Evolutionary conservation across 2,888 invertebrate genomes (phyloP).

Genomic region (Morpho helenor): DNA sequence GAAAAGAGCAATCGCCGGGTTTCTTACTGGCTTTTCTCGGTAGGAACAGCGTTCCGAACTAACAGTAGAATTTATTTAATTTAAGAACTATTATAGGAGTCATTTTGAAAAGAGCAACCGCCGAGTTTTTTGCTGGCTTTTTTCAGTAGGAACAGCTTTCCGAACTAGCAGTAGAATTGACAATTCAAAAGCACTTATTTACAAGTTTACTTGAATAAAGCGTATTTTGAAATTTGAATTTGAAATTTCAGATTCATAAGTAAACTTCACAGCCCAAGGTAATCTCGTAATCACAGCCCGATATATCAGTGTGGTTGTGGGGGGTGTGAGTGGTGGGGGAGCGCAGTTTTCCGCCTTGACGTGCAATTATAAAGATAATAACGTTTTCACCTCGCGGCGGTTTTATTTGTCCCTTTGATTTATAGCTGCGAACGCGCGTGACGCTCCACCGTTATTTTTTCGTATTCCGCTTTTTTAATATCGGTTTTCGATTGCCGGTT

Average conservation of each 20-base stretch:
- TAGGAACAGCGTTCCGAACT: too few relatives aligned
- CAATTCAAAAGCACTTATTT: too few relatives aligned
- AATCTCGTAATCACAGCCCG: slow-evolving; percentile 75
- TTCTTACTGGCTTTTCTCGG: too few relatives aligned
- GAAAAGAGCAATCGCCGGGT: too few relatives aligned
- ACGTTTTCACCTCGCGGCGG: slow-evolving; percentile 72
- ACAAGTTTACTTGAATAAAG: too few relatives aligned
- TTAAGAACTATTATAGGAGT: too few relatives aligned
- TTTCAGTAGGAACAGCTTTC: too few relatives aligned
- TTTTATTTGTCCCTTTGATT: slow-evolving; percentile 76
- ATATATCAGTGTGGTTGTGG: slow-evolving; percentile 67
- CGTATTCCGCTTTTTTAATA: slow-evolving; percentile 13
- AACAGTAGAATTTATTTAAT: too few relatives aligned
- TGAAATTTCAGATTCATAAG: slow-evolving; percentile 69
- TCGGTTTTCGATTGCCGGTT: neutral
- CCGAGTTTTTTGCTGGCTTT: too few relatives aligned
- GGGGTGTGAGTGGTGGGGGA: slow-evolving; percentile 43
- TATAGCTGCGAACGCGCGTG: slow-evolving; percentile 53
- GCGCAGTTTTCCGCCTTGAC: slow-evolving; percentile 59
- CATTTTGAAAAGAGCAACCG: too few relatives aligned
- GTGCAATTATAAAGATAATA: slow-evolving; percentile 80
- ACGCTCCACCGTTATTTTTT: slow-evolving; percentile 20
- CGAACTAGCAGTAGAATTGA: too few relatives aligned
- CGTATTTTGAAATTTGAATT: too few relatives aligned
- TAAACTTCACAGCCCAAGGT: slow-evolving; percentile 57